Percentiles rank a stretch among this genome's conserved stretches.
These are phyloP conservation scores for Gorilla gorilla DNA, from an alignment of 2,113 vertebrate species.

Conservation along the genomic window DNA sequence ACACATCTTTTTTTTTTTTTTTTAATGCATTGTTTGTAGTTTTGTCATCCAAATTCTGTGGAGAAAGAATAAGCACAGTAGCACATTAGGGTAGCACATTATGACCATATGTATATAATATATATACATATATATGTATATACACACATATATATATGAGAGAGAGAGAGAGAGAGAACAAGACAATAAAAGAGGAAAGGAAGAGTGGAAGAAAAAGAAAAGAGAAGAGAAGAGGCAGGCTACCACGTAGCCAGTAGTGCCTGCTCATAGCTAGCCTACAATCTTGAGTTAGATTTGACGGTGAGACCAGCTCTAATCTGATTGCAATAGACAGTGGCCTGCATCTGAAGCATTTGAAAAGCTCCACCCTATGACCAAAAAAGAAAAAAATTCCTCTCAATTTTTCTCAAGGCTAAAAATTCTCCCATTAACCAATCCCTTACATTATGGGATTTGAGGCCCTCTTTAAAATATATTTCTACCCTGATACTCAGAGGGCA, in stretches of 20 bases:
- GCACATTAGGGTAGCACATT: neutral
- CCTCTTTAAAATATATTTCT: conserved; percentile 12
- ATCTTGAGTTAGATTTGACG: neutral
- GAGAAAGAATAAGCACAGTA: neutral
- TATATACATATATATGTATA: neutral
- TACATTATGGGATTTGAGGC: neutral
- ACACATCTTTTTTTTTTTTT: neutral
- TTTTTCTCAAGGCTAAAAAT: neutral
- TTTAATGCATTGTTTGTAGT: neutral
- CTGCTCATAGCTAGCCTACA: neutral
- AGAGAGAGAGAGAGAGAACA: neutral
- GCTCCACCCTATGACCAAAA: neutral
- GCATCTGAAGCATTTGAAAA: neutral
- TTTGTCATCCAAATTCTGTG: neutral
- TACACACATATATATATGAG: neutral
- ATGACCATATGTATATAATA: neutral
- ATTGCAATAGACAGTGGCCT: neutral
- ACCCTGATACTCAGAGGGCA: neutral
- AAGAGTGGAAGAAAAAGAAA: neutral
- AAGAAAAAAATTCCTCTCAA: neutral
- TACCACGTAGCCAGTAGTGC: accelerated
- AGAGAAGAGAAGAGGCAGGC: neutral
- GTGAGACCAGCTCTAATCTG: neutral
- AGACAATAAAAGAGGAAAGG: neutral
- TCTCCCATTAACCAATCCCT: neutral